Base-by-base conservation (phyloP, 2,113 vertebrate genomes). In the Cettia cetti region DNA sequence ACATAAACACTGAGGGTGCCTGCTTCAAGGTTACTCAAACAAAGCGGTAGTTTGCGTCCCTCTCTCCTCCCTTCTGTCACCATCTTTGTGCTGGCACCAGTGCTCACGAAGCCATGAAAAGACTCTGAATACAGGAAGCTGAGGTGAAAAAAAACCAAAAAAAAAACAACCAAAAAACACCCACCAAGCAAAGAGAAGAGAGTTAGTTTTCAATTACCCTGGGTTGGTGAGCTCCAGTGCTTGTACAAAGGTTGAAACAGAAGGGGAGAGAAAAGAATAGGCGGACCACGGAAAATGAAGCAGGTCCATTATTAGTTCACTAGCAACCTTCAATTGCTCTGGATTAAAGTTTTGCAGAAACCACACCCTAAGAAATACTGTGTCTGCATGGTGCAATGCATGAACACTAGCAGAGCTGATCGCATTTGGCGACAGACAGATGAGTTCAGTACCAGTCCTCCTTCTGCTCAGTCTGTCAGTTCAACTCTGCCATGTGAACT, bases 341-440 rank as follows among this genome's bases (percentile, higher is more conserved):
- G 45, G 27, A 93, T 93, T 96, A 81, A 88, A 90, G 21, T 59
- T 74, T 60, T 52, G 33, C 68, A 93, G 54, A 81, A 90, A 75
- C 88, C 94, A 95, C 95, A 89, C 91, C 92, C 86, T 61, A 69
- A 35, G 33, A 89, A 94, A 74, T 9, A 59, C 5, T 61, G 45
- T 35, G 30, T 40, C 56, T 68, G 54, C 56, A 45, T 64, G 56
- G 86, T 72, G 92, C 65, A 94, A 92, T 1, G 3, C 69, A 45
- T 63, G 54, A 95, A 82, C 54, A 54, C 61, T 27, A 59, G 45
- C 35, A 65, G 37, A 53, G n/a, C 20, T 19, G 61, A 92, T 85
- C 18, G 2, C 2, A 2, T 45, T 63, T 68, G 47, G 65, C 37
- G 53, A 56, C 26, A 44, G 47, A 65, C 0, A 4, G 76, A 42